A percentile compares a stretch with the other conserved stretches of the same genome.
Evolutionary conservation across 2,113 vertebrate genomes (phyloP).

Genomic region (Carollia perspicillata): DNA sequence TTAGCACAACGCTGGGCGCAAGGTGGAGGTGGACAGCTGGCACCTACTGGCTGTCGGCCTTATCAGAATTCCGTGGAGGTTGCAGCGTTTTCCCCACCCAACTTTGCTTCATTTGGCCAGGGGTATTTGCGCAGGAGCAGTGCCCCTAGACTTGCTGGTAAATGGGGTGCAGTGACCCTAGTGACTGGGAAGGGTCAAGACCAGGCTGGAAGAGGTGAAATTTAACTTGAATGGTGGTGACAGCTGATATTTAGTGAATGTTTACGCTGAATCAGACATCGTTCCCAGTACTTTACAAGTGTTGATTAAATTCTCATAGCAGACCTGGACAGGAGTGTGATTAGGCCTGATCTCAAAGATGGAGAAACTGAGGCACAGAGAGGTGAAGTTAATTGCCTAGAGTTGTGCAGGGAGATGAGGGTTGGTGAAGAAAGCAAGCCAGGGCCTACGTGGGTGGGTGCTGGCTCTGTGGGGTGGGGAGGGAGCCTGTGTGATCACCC

Average conservation of each 20-base stretch:
- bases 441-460: neutral
- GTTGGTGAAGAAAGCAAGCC: neutral
- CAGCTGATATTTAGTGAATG: neutral
- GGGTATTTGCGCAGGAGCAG: neutral
- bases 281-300: neutral
- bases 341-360: neutral
- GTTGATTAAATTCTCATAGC: neutral
- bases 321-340: neutral
- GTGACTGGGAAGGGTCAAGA: neutral
- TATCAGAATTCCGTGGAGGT: neutral
- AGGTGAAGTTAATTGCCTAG: neutral
- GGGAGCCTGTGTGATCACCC: neutral
- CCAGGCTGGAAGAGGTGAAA: neutral
- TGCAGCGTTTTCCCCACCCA: neutral
- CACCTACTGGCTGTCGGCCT: neutral
- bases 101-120: neutral
- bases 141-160: neutral
- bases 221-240: neutral
- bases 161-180: neutral
- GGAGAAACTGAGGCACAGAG: neutral
- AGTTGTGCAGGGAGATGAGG: neutral
- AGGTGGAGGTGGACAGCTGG: neutral
- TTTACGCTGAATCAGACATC: neutral
- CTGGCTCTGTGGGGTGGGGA: neutral
- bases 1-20: neutral